Base-by-base conservation (phyloP, 2,113 vertebrate species). In the Tamias sibiricus region DNA sequence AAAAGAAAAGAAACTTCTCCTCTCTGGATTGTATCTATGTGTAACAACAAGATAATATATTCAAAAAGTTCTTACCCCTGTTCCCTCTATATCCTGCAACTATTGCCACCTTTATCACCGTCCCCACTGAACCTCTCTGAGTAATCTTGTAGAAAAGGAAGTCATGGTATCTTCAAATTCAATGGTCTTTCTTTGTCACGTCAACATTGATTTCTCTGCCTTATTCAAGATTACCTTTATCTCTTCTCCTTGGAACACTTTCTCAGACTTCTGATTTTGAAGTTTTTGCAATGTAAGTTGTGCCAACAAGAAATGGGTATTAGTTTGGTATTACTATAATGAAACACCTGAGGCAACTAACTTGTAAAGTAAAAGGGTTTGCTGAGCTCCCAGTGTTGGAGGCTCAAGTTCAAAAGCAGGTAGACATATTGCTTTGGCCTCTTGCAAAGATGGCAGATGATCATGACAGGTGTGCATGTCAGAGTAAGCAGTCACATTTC, bases 51-150 rank as follows among this genome's bases (percentile, higher is more conserved):
- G 75, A 62, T 8, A 24, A 24, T 68, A 20, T 24, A 68, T 69
- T 89, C 24, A 6, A 20, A 40, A 47, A 11, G 11, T 6, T 22
- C 42, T 62, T 35, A 1, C 14, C 1, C 42, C 32, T 71, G 37
- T 54, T 47, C 24, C 24, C 4, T 20, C 44, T 1, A 0, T 80
- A 4, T 76, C 40, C 20, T 54, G 1, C 14, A 14, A 4, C 37
- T 47, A 2, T 22, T 1, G 0, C 42, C 9, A 2, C 74, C 12
- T 26, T 8, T 13, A 3, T 12, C 9, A 37, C 35, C 32, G 52
- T 4, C 14, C 9, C 66, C 1, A 2, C 2, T 0, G 1, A 22
- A 32, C 1, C 8, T 71, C 59, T 64, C 76, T 1, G 52, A 59
- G 2, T 68, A 64, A 1, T 4, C 0, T 19, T 44, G 6, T 1